A percentile compares a stretch with the other conserved stretches of the same genome.
Conservation (phyloP, 2,113 vertebrate genomes). For the Hyaena hyaena region DNA sequence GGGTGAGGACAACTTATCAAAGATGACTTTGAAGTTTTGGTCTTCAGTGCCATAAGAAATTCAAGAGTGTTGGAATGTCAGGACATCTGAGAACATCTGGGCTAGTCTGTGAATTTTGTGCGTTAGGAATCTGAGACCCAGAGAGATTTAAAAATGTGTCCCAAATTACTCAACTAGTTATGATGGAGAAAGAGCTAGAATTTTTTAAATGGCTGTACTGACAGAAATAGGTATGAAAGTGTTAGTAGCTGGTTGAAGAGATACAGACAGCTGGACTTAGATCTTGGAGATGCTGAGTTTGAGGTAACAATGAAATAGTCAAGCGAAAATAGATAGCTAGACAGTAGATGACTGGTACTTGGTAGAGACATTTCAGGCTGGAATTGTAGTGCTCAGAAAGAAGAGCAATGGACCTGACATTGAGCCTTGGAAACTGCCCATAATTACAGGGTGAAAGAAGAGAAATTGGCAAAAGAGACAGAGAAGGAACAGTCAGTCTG, state of each 20-base stretch:
- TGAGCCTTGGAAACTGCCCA: not conserved
- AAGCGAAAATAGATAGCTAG: not conserved
- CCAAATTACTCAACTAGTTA: not conserved
- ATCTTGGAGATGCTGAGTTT: not conserved
- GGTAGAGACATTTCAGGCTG: slow-evolving; percentile 26
- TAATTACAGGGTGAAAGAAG: slow-evolving; percentile 13
- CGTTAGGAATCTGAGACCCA: not conserved
- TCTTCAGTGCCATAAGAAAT: not conserved
- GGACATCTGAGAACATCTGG: not conserved
- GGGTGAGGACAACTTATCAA: not conserved
- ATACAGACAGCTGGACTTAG: not conserved
- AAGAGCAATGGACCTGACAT: not conserved
- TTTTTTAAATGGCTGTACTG: slow-evolving; percentile 10
- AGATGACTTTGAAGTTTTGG: slow-evolving; percentile 26
- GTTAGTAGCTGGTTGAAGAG: not conserved
- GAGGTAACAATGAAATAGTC: not conserved
- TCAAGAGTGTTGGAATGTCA: not conserved
- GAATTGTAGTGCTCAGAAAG: not conserved
- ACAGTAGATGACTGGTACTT: not conserved
- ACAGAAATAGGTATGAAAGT: not conserved
- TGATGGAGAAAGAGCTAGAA: not conserved
- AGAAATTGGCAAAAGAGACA: not conserved
- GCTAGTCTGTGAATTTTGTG: not conserved
- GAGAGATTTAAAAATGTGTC: slow-evolving; percentile 11
- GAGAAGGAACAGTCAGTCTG: not conserved